Percentiles rank a stretch among this genome's conserved stretches.
Conservation (phyloP, 2,113 vertebrate genomes). For the Chroicocephalus ridibundus region DNA sequence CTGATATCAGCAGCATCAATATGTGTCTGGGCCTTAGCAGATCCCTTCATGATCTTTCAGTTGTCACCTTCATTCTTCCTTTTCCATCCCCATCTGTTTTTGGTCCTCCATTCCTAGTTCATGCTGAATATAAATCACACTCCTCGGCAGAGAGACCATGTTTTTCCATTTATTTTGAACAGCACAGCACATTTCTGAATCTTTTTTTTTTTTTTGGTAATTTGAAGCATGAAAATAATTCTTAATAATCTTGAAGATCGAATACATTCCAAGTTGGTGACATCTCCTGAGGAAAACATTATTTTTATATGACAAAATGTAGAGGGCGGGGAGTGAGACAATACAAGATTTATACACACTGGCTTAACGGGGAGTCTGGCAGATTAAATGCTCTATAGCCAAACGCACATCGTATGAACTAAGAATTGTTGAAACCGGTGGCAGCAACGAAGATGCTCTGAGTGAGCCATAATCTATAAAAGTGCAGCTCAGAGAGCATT, state of each 20-base stretch:
- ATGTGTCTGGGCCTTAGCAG: not conserved
- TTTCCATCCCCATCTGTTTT: conserved; percentile 50
- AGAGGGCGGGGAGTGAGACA: not conserved
- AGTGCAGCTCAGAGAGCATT: not conserved
- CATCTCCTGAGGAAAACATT: not conserved
- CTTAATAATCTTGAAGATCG: not conserved
- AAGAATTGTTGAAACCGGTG: not conserved
- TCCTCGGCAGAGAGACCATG: not conserved
- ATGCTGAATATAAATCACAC: conserved; percentile 30
- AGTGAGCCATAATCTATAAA: not conserved
- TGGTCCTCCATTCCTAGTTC: not conserved
- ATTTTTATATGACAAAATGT: not conserved
- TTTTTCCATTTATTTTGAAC: not conserved
- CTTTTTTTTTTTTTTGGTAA: not conserved
- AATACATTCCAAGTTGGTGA: not conserved
- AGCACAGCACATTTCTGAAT: not conserved
- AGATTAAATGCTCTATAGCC: not conserved
- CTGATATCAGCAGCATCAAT: not conserved
- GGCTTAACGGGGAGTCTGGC: not conserved
- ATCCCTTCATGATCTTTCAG: conserved; percentile 16
- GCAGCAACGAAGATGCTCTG: not conserved
- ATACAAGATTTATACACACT: not conserved
- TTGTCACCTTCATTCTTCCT: conserved; percentile 6
- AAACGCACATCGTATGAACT: not conserved
- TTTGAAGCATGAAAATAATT: not conserved